Percentiles rank a stretch among this genome's conserved stretches.
phyloP scores from a whole-genome alignment of 1,140 invertebrate genomes.

The Trichoplusia ni region DNA sequence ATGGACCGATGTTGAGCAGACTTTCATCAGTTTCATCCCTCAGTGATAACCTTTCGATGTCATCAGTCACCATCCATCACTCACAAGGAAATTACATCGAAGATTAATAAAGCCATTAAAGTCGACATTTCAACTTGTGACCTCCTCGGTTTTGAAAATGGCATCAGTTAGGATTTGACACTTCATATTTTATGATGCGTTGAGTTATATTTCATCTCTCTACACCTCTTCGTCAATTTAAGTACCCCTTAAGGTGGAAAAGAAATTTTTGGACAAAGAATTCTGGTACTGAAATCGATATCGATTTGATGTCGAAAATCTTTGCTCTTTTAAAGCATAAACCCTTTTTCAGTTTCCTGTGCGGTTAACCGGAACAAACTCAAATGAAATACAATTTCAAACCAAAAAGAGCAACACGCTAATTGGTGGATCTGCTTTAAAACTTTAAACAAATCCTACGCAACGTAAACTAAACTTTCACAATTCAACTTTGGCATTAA shows the following conservation, averaged over 20 bases:
- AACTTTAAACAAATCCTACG: slow-evolving; percentile 67
- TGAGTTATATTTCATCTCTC: too few relatives aligned
- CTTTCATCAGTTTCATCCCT: neutral
- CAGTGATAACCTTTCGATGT: slow-evolving; percentile 7
- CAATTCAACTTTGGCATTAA: slow-evolving; percentile 75
- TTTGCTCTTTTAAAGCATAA: neutral
- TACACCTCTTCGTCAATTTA: neutral
- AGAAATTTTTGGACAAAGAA: too few relatives aligned
- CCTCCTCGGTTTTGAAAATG: slow-evolving; percentile 1
- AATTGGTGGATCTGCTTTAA: slow-evolving; percentile 68
- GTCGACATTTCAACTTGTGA: slow-evolving; percentile 30
- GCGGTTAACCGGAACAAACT: slow-evolving; percentile 28
- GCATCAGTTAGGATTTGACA: neutral
- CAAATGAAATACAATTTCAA: slow-evolving; percentile 23
- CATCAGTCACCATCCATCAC: slow-evolving; percentile 53
- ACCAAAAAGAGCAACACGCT: slow-evolving; percentile 48
- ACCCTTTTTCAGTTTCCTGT: neutral
- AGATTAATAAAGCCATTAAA: slow-evolving; percentile 46
- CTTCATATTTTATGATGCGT: too few relatives aligned
- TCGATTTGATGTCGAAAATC: neutral
- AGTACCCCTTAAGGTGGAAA: too few relatives aligned
- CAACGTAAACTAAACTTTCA: slow-evolving; percentile 65
- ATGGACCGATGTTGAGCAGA: slow-evolving; percentile 1
- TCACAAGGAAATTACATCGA: slow-evolving; percentile 43
- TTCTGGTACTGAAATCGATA: too few relatives aligned